Base-by-base conservation (phyloP, 1,140 invertebrate species). In the Brachionus plicatilis region DNA sequence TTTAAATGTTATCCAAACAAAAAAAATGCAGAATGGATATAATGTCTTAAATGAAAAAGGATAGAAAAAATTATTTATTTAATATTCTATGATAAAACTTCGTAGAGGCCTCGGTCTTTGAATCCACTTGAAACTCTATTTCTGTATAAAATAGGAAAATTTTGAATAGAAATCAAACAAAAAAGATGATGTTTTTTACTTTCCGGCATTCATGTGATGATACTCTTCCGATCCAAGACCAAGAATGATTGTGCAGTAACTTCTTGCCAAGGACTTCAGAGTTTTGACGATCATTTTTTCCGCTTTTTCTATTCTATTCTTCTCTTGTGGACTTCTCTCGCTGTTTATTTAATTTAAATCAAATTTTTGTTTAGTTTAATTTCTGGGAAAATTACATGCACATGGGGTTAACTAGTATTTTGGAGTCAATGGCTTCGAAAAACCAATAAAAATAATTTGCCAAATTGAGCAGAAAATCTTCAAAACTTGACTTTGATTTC, bases 151-250 rank as follows among this genome's bases (percentile, higher is more conserved):
- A 5, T 1, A 53, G 11, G 0, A 27, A 53, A 66, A 37, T 84
- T 37, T 37, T 37, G 6, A 43, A n/a, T 41, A 43, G n/a, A 41
- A 12, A 3, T 20, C 14, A 60, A 33, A 37, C n/a, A 56, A 17
- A 9, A 41, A 27, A 5, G 29, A 33, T 1, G 6, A 37, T 27
- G 8, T 20, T 14, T 86, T 87, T 86, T 85, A 89, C 88, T 85
- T 85, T 53, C 89, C 89, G 86, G 88, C 88, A 24, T 86, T 85
- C 89, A 90, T 90, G 85, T 90, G 89, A 85, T 90, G 89, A 50
- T 87, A 86, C 12, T 85, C 85, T 41, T 88, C 86, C 66, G 89
- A 70, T 0, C 88, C 89, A 12, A 89, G 86, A 1, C 89, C 89
- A 33, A 90, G 83, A 43, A 89, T 87, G 37, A 90, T 86, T 11